phyloP scores from a whole-genome alignment of 2,888 invertebrate species.

The Lamproptera curius region DNA sequence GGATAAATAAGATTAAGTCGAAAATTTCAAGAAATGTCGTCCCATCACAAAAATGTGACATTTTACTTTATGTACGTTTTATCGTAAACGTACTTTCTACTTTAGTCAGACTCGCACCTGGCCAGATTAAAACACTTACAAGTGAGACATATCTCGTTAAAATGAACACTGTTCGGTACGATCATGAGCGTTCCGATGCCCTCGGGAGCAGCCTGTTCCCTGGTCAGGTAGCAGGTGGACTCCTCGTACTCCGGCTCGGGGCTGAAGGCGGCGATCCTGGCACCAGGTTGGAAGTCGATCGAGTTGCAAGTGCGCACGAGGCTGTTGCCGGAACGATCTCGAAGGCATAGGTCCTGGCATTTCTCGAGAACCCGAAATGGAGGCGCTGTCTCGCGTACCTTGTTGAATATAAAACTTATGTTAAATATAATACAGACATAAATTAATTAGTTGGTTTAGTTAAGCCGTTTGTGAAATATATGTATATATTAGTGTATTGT shows the following conservation, averaged over 20 bases:
- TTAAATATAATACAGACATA: too few species aligned
- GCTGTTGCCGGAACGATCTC: slow-evolving; percentile 90
- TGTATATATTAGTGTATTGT: too few species aligned
- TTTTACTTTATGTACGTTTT: too few species aligned
- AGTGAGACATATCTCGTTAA: slow-evolving; percentile 92
- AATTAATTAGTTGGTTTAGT: too few species aligned
- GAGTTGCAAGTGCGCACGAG: slow-evolving; percentile 91
- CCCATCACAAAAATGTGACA: too few species aligned
- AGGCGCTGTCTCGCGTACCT: slow-evolving; percentile 89
- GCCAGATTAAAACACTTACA: too few species aligned
- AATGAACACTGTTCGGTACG: slow-evolving; percentile 93
- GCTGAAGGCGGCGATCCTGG: slow-evolving; percentile 89
- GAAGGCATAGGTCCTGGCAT: slow-evolving; percentile 90
- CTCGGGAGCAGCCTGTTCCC: slow-evolving; percentile 92
- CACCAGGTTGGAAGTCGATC: slow-evolving; percentile 94
- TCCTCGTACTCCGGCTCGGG: slow-evolving; percentile 92
- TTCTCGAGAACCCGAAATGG: slow-evolving; percentile 93
- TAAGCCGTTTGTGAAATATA: too few species aligned
- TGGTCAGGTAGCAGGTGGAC: slow-evolving; percentile 90
- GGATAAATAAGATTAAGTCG: too few species aligned
- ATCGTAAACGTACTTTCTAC: too few species aligned
- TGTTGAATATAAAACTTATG: too few species aligned
- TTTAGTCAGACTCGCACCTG: too few species aligned
- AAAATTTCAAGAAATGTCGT: too few species aligned
- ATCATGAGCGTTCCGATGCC: slow-evolving; percentile 93